Base-by-base conservation (phyloP, 2,888 invertebrate species). In the Diarsia dahlii region DNA sequence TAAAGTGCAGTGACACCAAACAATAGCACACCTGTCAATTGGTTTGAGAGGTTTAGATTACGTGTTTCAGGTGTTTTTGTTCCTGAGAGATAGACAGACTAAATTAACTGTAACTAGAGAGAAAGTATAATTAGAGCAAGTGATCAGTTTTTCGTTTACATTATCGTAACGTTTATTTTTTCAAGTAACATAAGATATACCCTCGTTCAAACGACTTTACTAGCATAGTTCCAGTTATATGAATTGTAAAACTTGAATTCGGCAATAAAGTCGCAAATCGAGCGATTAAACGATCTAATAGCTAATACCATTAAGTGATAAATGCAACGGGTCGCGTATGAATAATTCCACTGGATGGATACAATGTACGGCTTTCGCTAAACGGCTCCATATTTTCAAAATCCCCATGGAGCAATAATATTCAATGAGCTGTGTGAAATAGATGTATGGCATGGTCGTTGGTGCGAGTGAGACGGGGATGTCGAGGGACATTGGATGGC, bases 321-420 rank as follows among this genome's bases (percentile, higher is more conserved):
- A 96, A 96, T 95, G 95, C 95, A 95, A 91, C 94, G 94, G 91
- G 94, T 91, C 94, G 92, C 90, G 92, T 95, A 95, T 96, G 96
- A 96, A 96, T 96, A 96, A 96, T 96, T 96, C 96, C 94, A 89
- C 92, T 91, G 92, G 93, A 95, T 94, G 95, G 96, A 95, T 95
- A 96, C 96, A 96, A 95, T 96, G 95, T 96, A 95, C 94, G 93
- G 95, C 95, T 95, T 95, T 96, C 90, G 92, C 94, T 96, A 96
- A 96, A 96, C 96, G 96, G 95, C 94, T 96, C 95, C 96, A 96
- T 96, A 96, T 96, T 96, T 96, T 95, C 95, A 95, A 96, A 96
- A 96, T 96, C 96, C 96, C 96, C 92, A 96, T 95, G 95, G 96
- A 95, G 96, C 96, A 96, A 96, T 96, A 96, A 96, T 96, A 96